Evolutionary conservation across 2,797 vertebrate genomes (phyloP).

Genomic region (Acanthiza pusilla): DNA sequence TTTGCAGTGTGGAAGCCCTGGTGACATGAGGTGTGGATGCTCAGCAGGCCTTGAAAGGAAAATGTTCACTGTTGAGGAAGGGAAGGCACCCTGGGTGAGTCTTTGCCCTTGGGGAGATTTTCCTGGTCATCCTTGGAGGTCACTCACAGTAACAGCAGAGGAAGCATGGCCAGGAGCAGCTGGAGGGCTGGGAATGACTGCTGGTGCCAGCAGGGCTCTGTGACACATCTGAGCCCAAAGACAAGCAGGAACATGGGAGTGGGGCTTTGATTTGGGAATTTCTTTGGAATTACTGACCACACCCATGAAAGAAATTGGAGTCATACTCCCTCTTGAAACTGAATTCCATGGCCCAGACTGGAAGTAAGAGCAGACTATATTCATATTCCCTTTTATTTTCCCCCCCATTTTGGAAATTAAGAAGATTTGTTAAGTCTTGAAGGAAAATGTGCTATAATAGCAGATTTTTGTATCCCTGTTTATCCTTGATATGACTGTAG

Average conservation of each 20-base stretch:
- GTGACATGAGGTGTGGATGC: background rate
- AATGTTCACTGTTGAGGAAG: background rate
- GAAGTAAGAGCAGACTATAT: background rate
- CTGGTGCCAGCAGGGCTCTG: background rate
- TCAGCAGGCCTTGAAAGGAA: background rate
- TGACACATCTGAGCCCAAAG: background rate
- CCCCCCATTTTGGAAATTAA: background rate
- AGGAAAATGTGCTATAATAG: conserved; percentile 9
- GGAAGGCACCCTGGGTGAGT: background rate
- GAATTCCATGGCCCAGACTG: background rate
- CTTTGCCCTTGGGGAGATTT: background rate
- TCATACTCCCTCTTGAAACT: background rate
- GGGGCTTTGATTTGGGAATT: background rate
- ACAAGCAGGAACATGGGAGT: background rate
- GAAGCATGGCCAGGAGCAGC: background rate
- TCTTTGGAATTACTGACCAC: background rate
- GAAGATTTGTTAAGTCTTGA: background rate
- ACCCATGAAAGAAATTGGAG: background rate
- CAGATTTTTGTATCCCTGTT: conserved; percentile 6
- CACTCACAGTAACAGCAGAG: background rate
- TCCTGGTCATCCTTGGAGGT: background rate
- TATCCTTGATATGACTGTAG: background rate
- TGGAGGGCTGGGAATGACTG: background rate
- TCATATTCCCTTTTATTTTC: background rate
- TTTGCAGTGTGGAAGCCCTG: background rate